A percentile compares a stretch with the other conserved stretches of the same genome.
These are phyloP conservation scores for Netelia melanura DNA, from an alignment of 2,888 invertebrate genomes.

Conservation along the genomic window DNA sequence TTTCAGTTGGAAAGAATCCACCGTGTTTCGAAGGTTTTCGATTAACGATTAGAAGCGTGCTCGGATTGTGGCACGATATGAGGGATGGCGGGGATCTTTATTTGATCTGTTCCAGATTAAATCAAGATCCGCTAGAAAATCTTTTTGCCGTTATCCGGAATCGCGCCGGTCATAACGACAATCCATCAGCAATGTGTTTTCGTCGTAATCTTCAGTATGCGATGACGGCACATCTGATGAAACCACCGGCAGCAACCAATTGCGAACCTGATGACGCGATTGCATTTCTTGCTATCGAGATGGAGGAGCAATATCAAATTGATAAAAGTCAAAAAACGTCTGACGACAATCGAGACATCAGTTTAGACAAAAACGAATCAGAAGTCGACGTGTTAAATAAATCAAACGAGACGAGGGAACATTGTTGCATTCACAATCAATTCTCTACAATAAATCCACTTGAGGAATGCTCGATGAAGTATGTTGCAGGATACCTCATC, in stretches of 20 bases:
- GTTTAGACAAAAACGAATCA: background rate
- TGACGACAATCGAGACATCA: background rate
- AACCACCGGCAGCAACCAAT: conserved; percentile 40
- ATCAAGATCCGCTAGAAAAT: conserved; percentile 74
- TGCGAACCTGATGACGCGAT: conserved; percentile 45
- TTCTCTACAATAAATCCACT: conserved; percentile 2
- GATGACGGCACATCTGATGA: conserved; percentile 42
- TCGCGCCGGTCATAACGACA: conserved; percentile 68
- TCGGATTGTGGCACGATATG: conserved; percentile 69
- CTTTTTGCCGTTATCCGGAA: conserved; percentile 69
- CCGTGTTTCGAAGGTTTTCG: conserved; percentile 70
- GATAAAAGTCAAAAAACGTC: too few relatives aligned
- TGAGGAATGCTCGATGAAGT: conserved; percentile 52
- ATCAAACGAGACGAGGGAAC: background rate
- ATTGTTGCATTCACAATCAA: background rate
- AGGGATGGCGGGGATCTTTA: conserved; percentile 60
- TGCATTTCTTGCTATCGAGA: background rate
- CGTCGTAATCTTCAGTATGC: conserved; percentile 46
- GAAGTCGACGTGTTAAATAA: conserved; percentile 9
- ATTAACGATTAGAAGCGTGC: conserved; percentile 68
- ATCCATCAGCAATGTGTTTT: conserved; percentile 37
- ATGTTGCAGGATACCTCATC: conserved; percentile 39
- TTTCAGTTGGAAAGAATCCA: conserved; percentile 53
- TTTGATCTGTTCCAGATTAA: conserved; percentile 66
- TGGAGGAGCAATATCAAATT: too few relatives aligned